Percentiles rank a stretch among this genome's conserved stretches.
Conservation (phyloP, 1,140 invertebrate species). For the Formica selysi region DNA sequence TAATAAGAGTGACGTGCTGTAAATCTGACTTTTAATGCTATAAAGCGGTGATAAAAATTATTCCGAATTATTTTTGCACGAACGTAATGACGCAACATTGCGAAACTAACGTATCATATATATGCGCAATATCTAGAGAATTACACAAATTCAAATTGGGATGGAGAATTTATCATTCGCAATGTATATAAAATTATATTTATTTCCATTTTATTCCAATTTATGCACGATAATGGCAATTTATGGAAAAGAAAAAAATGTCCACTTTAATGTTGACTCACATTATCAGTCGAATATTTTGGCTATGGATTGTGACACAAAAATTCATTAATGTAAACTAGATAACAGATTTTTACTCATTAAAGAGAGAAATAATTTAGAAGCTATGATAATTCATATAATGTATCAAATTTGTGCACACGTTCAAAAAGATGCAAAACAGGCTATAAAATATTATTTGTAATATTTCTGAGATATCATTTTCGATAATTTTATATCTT, state of each 20-base stretch:
- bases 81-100: constrained; percentile 26
- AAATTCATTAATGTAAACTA: constrained; percentile 21
- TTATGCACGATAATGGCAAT: neutral
- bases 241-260: neutral
- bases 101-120: neutral
- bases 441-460: too few relatives aligned
- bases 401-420: neutral
- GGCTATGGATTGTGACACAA: neutral
- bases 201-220: neutral
- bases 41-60: neutral
- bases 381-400: neutral
- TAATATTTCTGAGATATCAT: too few relatives aligned
- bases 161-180: too few relatives aligned
- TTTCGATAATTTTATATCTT: too few relatives aligned
- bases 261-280: neutral
- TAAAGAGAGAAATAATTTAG: neutral
- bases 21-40: neutral
- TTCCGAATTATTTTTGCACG: neutral
- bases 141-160: neutral
- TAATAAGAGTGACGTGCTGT: neutral
- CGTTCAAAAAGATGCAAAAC: too few relatives aligned
- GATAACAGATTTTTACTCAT: constrained; percentile 4
- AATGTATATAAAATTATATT: neutral
- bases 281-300: neutral
- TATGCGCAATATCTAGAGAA: neutral